These are phyloP conservation scores for Nysson spinosus DNA, from an alignment of 2,888 invertebrate species.

Conservation along the genomic window DNA sequence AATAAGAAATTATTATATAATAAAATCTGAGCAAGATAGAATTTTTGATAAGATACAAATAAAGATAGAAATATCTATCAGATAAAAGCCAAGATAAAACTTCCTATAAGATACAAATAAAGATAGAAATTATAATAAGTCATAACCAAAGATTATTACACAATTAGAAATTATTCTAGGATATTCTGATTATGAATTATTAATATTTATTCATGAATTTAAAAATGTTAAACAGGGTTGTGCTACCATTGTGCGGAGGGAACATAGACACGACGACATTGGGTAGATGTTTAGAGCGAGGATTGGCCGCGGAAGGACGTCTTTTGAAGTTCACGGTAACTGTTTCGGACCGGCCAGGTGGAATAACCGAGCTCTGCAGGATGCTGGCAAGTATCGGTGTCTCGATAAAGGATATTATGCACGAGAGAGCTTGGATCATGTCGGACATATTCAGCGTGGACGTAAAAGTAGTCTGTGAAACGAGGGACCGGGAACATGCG, in stretches of 20 bases:
- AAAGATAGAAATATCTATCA: too few species aligned
- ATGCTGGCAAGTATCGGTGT: constrained; percentile 88
- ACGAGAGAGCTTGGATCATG: constrained; percentile 96
- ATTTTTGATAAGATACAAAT: too few species aligned
- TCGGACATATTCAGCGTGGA: constrained; percentile 91
- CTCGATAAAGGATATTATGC: constrained; percentile 96
- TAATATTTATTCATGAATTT: too few species aligned
- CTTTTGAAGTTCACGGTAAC: constrained; percentile 87
- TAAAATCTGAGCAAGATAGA: too few species aligned
- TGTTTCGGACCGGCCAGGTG: constrained; percentile 92
- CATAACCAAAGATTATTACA: too few species aligned
- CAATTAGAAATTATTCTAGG: too few species aligned
- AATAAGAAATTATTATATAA: too few species aligned
- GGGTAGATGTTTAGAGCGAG: constrained; percentile 92
- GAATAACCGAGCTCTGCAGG: constrained; percentile 90
- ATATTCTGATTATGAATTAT: too few species aligned
- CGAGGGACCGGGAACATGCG: constrained; percentile 89
- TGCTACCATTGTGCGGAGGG: constrained; percentile 90
- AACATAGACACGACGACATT: constrained; percentile 95
- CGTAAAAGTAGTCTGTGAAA: constrained; percentile 94
- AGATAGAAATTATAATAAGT: too few species aligned
- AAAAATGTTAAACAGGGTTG: constrained; percentile 86
- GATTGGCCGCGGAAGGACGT: constrained; percentile 91
- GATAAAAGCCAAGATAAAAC: too few species aligned
- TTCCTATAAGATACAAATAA: too few species aligned